phyloP scores from a whole-genome alignment of 2,113 vertebrate genomes.

The Cinclus mexicanus region DNA sequence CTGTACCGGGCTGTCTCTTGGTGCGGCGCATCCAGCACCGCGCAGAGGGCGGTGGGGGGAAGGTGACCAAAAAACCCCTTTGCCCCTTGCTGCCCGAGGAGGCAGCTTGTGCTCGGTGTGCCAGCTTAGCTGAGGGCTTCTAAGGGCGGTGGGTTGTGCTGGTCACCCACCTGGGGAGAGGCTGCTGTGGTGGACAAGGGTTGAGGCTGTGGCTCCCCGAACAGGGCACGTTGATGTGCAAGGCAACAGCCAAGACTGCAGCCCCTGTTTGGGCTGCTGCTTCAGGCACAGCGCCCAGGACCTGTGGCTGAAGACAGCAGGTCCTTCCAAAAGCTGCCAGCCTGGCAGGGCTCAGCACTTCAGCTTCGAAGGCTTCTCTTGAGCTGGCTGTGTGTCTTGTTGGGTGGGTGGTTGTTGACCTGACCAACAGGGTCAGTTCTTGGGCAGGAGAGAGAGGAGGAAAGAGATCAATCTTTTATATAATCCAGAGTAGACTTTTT shows the following conservation, averaged over 20 bases:
- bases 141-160: neutral
- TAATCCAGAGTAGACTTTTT: neutral
- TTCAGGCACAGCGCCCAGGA: fast-evolving
- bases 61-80: neutral
- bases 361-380: neutral
- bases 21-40: fast-evolving
- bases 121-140: neutral
- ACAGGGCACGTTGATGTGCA: neutral
- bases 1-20: neutral
- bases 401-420: neutral
- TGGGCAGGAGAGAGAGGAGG: neutral
- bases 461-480: neutral
- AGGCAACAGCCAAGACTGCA: neutral
- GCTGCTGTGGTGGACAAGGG: neutral
- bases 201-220: neutral
- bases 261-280: fast-evolving
- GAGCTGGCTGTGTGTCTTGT: neutral
- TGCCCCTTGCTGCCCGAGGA: neutral
- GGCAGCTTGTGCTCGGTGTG: neutral
- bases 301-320: fast-evolving
- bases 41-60: fast-evolving
- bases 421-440: neutral
- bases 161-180: neutral
- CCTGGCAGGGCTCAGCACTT: neutral
- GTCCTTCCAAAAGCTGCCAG: neutral